Conservation (phyloP, 2,113 vertebrate species). For the Siphamia tubifer region DNA sequence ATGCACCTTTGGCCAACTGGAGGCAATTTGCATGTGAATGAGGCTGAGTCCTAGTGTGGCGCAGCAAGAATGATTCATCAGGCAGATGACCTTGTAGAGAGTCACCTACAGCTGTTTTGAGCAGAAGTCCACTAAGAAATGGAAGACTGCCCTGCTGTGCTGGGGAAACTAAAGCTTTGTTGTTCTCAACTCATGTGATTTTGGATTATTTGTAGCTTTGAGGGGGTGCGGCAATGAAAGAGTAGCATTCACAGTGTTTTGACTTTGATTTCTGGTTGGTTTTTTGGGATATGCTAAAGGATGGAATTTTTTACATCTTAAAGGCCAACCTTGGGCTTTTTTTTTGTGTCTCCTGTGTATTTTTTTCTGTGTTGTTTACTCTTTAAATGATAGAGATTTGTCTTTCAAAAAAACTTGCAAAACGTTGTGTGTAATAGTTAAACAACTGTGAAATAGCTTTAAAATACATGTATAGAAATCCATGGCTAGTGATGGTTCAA, state of each 20-base stretch:
- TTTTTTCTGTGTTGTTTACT: background rate
- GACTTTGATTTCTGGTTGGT: background rate
- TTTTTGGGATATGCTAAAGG: background rate
- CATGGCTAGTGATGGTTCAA: too few species aligned
- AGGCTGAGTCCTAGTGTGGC: constrained; percentile 42
- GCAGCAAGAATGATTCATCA: constrained; percentile 55
- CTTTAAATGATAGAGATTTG: background rate
- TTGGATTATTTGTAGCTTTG: background rate
- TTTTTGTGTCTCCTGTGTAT: background rate
- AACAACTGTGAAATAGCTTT: too few species aligned
- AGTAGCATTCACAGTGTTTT: background rate
- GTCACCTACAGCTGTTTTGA: constrained; percentile 38
- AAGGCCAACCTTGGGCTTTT: background rate
- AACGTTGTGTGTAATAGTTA: too few species aligned
- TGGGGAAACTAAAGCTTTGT: background rate
- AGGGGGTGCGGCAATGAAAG: background rate
- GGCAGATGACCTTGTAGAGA: constrained; percentile 62
- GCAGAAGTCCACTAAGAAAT: constrained; percentile 3
- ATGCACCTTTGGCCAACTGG: constrained; percentile 29
- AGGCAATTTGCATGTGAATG: constrained; percentile 76
- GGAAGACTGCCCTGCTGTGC: background rate
- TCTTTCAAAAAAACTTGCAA: background rate
- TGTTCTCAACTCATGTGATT: constrained; percentile 5
- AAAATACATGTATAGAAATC: too few species aligned
- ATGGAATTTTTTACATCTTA: background rate